Evolutionary conservation across 92 coral and sea anemone genomes (phyloP).

Genomic region (Siderastrea radians): DNA sequence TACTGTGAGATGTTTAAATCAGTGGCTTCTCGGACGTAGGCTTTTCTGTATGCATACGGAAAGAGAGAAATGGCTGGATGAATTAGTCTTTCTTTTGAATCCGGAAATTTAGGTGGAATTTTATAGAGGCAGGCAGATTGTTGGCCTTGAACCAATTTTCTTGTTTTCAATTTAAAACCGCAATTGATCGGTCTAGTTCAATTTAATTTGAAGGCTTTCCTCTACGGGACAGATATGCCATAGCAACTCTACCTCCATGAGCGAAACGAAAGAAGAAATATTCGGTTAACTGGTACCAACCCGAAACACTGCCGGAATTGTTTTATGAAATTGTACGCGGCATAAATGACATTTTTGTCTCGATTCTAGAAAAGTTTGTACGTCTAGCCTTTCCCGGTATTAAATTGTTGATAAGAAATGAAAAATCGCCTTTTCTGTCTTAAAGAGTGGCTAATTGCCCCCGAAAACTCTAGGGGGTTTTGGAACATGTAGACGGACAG

Average conservation of each 20-base stretch:
- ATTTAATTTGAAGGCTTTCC: slow-evolving; percentile 8
- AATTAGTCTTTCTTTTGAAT: neutral
- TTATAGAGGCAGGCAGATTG: neutral
- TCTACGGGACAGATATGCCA: neutral
- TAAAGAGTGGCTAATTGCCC: slow-evolving; percentile 26
- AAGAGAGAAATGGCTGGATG: neutral
- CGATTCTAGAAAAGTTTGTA: neutral
- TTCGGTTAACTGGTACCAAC: neutral
- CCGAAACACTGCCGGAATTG: neutral
- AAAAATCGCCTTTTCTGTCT: slow-evolving; percentile 4
- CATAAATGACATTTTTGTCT: slow-evolving; percentile 5
- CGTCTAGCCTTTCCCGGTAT: slow-evolving; percentile 13
- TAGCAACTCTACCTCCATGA: neutral
- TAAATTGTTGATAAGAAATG: slow-evolving; percentile 17
- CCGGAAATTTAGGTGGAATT: slow-evolving; percentile 24
- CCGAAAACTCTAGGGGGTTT: slow-evolving; percentile 20
- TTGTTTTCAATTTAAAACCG: slow-evolving; percentile 13
- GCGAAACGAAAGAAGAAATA: neutral
- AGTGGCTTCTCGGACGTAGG: neutral
- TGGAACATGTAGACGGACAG: neutral
- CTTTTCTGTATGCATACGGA: neutral
- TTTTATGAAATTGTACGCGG: neutral
- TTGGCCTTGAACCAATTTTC: slow-evolving; percentile 28
- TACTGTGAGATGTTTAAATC: neutral
- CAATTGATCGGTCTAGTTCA: neutral